These are phyloP conservation scores for Hydriomena furcata DNA, from an alignment of 2,888 invertebrate genomes.

Conservation along the genomic window DNA sequence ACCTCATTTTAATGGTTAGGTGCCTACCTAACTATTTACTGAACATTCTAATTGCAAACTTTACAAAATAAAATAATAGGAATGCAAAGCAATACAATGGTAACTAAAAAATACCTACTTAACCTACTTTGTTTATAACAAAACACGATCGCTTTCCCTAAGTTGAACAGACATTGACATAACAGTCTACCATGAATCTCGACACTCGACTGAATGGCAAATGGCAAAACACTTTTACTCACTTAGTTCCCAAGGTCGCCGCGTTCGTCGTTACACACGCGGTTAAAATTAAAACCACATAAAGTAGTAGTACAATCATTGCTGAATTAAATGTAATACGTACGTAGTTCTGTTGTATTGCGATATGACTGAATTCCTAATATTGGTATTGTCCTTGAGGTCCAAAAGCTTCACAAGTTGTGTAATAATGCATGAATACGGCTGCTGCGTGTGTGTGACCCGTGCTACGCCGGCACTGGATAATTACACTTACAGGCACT, in stretches of 20 bases:
- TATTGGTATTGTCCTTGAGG: neutral
- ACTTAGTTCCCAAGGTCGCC: slow-evolving; percentile 48
- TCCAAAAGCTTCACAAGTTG: slow-evolving; percentile 1
- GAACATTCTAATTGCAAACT: too few relatives aligned
- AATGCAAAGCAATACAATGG: too few relatives aligned
- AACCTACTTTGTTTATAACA: neutral
- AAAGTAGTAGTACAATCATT: slow-evolving; percentile 12
- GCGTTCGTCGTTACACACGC: slow-evolving; percentile 35
- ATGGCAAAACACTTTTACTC: slow-evolving; percentile 24
- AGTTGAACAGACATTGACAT: slow-evolving; percentile 35
- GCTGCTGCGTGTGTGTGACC: neutral
- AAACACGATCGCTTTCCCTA: slow-evolving; percentile 11
- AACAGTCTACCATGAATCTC: slow-evolving; percentile 34
- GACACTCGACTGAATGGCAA: slow-evolving; percentile 12
- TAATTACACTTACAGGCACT: neutral
- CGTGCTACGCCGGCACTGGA: neutral
- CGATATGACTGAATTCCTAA: slow-evolving; percentile 5
- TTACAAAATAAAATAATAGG: too few relatives aligned
- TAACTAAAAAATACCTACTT: slow-evolving; percentile 7
- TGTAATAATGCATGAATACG: neutral
- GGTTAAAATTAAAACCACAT: slow-evolving; percentile 3
- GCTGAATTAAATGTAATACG: slow-evolving; percentile 8
- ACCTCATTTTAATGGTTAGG: too few relatives aligned
- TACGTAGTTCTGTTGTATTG: slow-evolving; percentile 4
- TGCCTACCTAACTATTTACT: too few relatives aligned